Evolutionary conservation across 2,797 vertebrate genomes (phyloP), one percentile per base, ranked within the genome.

Genomic region (Aeoliscus strigatus): DNA sequence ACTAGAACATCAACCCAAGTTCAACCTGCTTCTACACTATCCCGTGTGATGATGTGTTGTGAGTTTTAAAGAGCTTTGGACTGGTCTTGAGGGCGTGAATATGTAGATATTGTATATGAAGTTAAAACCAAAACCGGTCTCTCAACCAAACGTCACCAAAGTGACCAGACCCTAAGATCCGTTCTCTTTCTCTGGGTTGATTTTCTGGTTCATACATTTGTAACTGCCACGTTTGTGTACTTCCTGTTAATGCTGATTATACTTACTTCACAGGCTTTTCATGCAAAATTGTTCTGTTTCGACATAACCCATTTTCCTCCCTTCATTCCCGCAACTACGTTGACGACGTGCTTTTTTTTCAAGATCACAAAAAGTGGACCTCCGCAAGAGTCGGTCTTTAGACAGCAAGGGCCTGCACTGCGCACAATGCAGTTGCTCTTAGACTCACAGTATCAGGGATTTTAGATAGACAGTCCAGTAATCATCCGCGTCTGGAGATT

Each of bases 381-480:
- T 67, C 79, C 51, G 56, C 81, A 72, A 68, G 70, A 87, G 51
- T 70, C 81, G 71, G 53, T 70, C 27, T 70, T n/a, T 86, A 90
- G 88, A 77, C 64, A 94, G 91, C 66, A 76, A 94, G 92, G 91
- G 90, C 54, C 53, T 50, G 85, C 86, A 83, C 91, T 94, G 92
- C 91, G 92, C 91, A 93, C 92, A 94, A 94, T 94, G 93, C 92
- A 94, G 93, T 84, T 83, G 86, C 88, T 76, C 43, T 80, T 93
- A 94, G 92, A 90, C 81, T 73, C 86, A 87, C 83, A 93, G 88
- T 88, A 75, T 53, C 86, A 86, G 92, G 91, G 82, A 79, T 81
- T 81, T 83, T 88, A 94, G 92, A 62, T 74, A 94, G 92, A 86
- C 66, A 90, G 88, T 64, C 61, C 12, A 80, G 29, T 77, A 60